These are phyloP conservation scores for Passerina amoena DNA, from an alignment of 2,113 vertebrate genomes.

Conservation along the genomic window DNA sequence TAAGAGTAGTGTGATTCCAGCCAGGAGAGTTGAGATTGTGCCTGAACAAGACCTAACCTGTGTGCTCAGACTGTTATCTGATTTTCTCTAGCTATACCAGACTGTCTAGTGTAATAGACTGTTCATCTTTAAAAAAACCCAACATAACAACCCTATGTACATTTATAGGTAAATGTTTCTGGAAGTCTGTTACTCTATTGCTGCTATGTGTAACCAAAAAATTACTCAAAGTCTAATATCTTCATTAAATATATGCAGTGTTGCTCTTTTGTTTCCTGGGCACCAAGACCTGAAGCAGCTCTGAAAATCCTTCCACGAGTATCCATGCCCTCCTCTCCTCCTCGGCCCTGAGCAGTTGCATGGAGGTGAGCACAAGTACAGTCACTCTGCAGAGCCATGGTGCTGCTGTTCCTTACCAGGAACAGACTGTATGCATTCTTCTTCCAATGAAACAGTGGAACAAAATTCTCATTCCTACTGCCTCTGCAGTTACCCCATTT, in stretches of 20 bases:
- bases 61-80: background rate
- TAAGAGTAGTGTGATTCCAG: background rate
- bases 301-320: background rate
- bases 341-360: background rate
- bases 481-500: background rate
- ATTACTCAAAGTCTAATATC: background rate
- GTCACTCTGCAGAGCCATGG: background rate
- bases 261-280: background rate
- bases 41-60: background rate
- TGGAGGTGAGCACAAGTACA: background rate
- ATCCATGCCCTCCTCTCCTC: background rate
- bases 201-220: background rate
- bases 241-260: background rate
- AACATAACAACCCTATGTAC: background rate
- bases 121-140: background rate
- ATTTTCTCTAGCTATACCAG: background rate
- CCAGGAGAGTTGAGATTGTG: background rate
- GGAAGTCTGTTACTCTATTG: background rate
- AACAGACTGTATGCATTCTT: background rate
- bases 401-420: background rate
- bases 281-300: background rate
- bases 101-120: background rate
- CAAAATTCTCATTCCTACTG: background rate
- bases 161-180: background rate
- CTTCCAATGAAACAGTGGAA: background rate